Evolutionary conservation across 2,888 invertebrate species (phyloP), one percentile per base, ranked within the genome.

Genomic region (Dasysyrphus albostriatus): DNA sequence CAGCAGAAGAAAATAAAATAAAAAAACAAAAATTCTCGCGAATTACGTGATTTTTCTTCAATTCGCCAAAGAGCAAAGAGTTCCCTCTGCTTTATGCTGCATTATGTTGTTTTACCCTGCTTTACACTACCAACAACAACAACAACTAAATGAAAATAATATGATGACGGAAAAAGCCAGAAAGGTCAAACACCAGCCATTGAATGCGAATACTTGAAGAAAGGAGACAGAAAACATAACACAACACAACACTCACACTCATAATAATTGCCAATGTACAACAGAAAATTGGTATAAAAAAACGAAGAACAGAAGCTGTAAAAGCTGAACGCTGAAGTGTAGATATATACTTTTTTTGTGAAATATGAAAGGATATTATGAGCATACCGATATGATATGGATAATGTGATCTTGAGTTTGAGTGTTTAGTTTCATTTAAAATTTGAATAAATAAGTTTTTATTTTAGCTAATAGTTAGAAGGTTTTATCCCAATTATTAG

Each of bases 141-240:
- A 51, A 67, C 14, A 54, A 51, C 24, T 54, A 34, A 49, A 67
- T 12, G 69, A 42, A 69, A 54, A 69, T 29, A 29, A 54, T 69
- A 51, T 54, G 29, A 47, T 5, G 49, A 19, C 32, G 19, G 19
- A 47, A 80, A 58, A 73, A 73, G 76, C 67, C 65, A 76, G 58
- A 81, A 85, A 85, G 84, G 84, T 85, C 84, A 85, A 85, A 85
- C 81, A 85, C 84, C 84, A 81, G 81, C 67, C 76, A 67, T 76
- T 76, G 81, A 76, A 77, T 77, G 80, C 72, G 84, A 84, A 84
- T 59, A 54, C 70, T 51, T 19, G 7, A 61, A 44, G 49, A 56
- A 70, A 75, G 14, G 34, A 79, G 37, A 19, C n/a, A 32, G 39
- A 34, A 72, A 37, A 58, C 19, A 54, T 14, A 74, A 61, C 44